A percentile compares a stretch with the other conserved stretches of the same genome.
Conservation (phyloP, 2,888 invertebrate genomes). For the Sphaerophoria rueppellii region DNA sequence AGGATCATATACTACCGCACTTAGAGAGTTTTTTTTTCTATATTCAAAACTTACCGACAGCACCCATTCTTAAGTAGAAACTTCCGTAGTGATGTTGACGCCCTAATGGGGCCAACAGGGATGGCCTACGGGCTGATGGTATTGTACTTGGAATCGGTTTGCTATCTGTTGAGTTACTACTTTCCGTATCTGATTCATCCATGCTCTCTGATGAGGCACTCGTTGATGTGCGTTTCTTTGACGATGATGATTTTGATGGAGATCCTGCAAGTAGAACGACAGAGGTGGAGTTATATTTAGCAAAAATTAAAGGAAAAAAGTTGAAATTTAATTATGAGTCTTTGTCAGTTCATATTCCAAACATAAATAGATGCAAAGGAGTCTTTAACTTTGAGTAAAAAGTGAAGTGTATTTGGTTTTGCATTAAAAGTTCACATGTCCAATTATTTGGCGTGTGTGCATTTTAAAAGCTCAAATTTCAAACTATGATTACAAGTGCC, state of each 20-base stretch:
- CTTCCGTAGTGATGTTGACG: constrained; percentile 92
- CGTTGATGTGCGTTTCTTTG: constrained; percentile 77
- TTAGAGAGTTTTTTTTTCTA: not conserved
- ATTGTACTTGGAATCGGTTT: constrained; percentile 82
- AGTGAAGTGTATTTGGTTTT: not conserved
- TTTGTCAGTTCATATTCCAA: constrained; percentile 30
- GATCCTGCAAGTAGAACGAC: constrained; percentile 76
- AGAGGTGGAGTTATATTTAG: not conserved
- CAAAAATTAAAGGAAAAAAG: not conserved
- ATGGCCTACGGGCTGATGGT: constrained; percentile 83
- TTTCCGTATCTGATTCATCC: constrained; percentile 83
- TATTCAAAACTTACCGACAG: constrained; percentile 87
- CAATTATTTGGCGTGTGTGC: too few relatives aligned
- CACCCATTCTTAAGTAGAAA: constrained; percentile 96
- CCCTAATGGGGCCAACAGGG: constrained; percentile 82
- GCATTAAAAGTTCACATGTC: constrained; percentile 18
- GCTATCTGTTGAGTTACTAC: constrained; percentile 79
- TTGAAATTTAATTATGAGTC: constrained; percentile 54
- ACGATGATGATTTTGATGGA: constrained; percentile 78
- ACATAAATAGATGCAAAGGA: too few relatives aligned
- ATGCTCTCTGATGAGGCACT: constrained; percentile 84
- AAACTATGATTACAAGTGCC: too few relatives aligned
- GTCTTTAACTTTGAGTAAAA: too few relatives aligned
- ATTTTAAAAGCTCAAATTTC: too few relatives aligned
- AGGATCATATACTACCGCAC: constrained; percentile 23